Base-by-base conservation (phyloP, 2,797 vertebrate genomes). In the Myoxocephalus aenaeus region DNA sequence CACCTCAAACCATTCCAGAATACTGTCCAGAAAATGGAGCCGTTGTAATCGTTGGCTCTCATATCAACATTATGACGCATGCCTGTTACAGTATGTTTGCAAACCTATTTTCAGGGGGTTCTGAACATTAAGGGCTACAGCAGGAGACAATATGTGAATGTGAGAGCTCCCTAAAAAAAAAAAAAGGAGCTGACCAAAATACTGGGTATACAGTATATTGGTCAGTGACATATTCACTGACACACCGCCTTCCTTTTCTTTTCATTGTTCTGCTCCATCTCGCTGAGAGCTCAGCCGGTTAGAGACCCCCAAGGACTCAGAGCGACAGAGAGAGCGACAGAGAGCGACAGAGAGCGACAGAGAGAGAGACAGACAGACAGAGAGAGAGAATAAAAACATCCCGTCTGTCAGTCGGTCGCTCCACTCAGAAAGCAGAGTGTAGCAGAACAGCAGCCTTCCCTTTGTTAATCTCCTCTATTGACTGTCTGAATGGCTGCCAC, bases 381-480 rank as follows among this genome's bases (percentile, higher is more conserved):
- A 22, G 20, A 62, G 36, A 18, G 57, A 36, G 36, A 56, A 65
- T 61, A 57, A 84, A 84, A 85, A 67, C 65, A 74, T 69, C 71
- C 80, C 14, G 65, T 59, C 79, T 64, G 77, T 87, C 80, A 75
- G 83, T 85, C 57, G 67, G 80, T 76, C 70, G 54, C 78, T 79
- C 73, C 5, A 18, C 64, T 81, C 77, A 58, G 76, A 84, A 65
- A 71, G 74, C 71, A 78, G 65, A 81, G 75, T 25, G 25, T 51
- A 87, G 77, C 12, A 18, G 75, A 83, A 82, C 80, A 66, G 87
- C 81, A 86, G 82, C 70, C 73, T 80, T 72, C 53, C 70, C 71
- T 86, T 91, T 90, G 87, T 85, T 87, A 75, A 83, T 75, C 85
- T 87, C 73, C 40, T 89, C 79, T 80, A 88, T 87, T 86, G 79